Evolutionary conservation across 2,113 vertebrate genomes (phyloP).

Genomic region (Morone chrysops): DNA sequence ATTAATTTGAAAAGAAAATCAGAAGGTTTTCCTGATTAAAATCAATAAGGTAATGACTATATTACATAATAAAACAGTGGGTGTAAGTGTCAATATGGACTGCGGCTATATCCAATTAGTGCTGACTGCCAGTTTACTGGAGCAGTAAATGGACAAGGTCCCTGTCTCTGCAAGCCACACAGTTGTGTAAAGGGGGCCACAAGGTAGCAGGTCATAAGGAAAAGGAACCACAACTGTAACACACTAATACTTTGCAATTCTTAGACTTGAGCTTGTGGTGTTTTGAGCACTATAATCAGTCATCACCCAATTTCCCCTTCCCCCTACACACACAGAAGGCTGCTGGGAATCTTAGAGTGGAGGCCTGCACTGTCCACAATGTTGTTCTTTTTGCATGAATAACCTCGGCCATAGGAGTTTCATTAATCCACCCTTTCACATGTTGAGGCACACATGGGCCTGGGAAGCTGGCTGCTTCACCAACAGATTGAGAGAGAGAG

Average conservation of each 20-base stretch:
- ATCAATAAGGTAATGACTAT: not conserved
- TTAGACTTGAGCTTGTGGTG: not conserved
- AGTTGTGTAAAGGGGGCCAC: not conserved
- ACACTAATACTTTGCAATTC: not conserved
- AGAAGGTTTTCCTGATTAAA: not conserved
- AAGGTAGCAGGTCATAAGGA: not conserved
- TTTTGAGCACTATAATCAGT: not conserved
- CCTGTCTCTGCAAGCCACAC: not conserved
- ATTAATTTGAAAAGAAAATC: not conserved
- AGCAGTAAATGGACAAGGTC: conserved; percentile 12
- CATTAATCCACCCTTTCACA: conserved; percentile 78
- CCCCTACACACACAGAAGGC: conserved; percentile 12
- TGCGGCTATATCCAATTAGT: not conserved
- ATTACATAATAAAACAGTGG: not conserved
- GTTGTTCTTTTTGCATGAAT: conserved; percentile 83
- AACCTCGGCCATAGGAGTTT: conserved; percentile 57
- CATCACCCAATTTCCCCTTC: not conserved
- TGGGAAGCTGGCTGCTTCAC: conserved; percentile 34
- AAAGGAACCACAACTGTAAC: not conserved
- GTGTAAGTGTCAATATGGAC: not conserved
- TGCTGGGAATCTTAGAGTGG: conserved; percentile 60
- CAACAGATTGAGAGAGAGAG: conserved; percentile 22
- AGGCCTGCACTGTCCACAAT: conserved; percentile 57
- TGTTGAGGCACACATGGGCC: conserved; percentile 69
- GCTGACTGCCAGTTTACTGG: conserved; percentile 14